Evolutionary conservation across 2,888 invertebrate species (phyloP).

Genomic region (Dolichopus griseipennis): DNA sequence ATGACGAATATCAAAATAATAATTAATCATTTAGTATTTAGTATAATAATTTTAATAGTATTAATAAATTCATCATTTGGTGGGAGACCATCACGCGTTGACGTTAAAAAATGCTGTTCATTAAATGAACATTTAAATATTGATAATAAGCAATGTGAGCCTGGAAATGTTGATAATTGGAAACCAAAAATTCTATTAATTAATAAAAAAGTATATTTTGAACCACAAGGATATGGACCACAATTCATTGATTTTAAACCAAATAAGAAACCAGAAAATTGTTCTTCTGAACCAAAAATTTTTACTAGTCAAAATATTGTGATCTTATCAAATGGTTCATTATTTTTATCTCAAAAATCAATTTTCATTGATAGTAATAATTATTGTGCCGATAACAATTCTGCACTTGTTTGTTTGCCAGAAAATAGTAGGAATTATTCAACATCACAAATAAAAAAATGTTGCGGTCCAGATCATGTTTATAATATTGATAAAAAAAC

Average conservation of each 20-base stretch:
- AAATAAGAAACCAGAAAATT: conserved; percentile 36
- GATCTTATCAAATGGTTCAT: conserved; percentile 56
- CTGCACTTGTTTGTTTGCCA: conserved; percentile 54
- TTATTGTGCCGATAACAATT: conserved; percentile 61
- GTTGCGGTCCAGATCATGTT: conserved; percentile 58
- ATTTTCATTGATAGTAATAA: conserved; percentile 47
- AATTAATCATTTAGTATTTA: not conserved
- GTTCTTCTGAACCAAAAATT: conserved; percentile 31
- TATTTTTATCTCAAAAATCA: conserved; percentile 48
- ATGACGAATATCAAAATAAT: not conserved
- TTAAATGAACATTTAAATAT: conserved; percentile 45
- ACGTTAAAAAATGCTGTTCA: conserved; percentile 49
- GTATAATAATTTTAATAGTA: not conserved
- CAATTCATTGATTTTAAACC: conserved; percentile 43
- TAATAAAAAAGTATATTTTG: conserved; percentile 39
- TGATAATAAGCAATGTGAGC: conserved; percentile 37
- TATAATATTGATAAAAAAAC: conserved; percentile 51
- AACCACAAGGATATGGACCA: conserved; percentile 39
- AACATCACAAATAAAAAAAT: conserved; percentile 49
- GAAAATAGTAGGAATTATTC: conserved; percentile 32
- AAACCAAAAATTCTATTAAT: conserved; percentile 53
- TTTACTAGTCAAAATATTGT: conserved; percentile 30
- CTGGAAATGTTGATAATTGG: conserved; percentile 44
- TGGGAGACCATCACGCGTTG: conserved; percentile 31
- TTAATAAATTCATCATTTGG: not conserved